Evolutionary conservation across 2,888 invertebrate species (phyloP), one percentile per base, ranked within the genome.

Genomic region (Lypha dubia): DNA sequence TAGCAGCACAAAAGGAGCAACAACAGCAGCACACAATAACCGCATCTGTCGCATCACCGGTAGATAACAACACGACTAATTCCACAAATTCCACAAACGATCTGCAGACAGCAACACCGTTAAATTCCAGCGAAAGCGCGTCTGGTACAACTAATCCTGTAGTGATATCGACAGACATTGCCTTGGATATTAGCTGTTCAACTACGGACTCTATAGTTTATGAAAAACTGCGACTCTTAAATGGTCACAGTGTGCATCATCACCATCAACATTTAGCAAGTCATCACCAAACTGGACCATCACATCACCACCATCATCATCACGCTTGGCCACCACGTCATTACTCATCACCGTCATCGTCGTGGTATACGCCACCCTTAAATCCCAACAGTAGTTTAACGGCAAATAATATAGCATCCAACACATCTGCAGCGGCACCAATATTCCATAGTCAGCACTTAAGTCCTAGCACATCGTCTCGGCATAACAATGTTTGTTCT

Each of bases 1-100:
- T 99, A 89, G 98, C 98, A 15, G 97, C 98, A 53, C 98, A 98
- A 93, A 99, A 98, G 92, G 99, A 92, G 68, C 91, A 91, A 81
- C 91, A 91, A 71, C 91, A 91, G 75, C 92, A 91, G 79, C 87
- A 87, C 41, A 22, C 63, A 28, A 80, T 76, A 13, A 87, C 73
- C 15, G 17, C 86, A 28, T 49, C 77, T 3, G 60, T 56, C 62
- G 79, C 35, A 9, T 67, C 58, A 15, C 53, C 51, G 22, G 60
- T 46, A 60, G 82, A 76, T 20, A 87, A 70, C 44, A 71, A 71
- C n/a, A 28, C 80, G 1, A 67, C 49, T 11, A 74, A 46, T 22
- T 74, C 74, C 22, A 63, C 85, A 53, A 84, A 38, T 11, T 77
- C 86, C 24, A 86, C 75, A 28, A 86, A 79, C 56, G 86, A 88